Evolutionary conservation across 2,888 invertebrate species (phyloP).

Genomic region (Epirrita christyi): DNA sequence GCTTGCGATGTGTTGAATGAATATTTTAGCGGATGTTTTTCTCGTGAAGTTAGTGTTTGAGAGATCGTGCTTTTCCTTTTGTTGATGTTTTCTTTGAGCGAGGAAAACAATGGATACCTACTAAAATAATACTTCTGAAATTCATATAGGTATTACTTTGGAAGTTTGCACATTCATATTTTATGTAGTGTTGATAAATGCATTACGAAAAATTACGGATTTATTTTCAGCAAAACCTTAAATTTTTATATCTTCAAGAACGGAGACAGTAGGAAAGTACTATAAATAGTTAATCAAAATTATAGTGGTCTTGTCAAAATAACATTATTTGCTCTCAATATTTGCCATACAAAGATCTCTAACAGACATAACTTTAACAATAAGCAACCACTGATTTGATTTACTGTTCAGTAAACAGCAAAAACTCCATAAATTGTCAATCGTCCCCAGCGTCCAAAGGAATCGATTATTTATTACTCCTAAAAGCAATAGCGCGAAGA

Average conservation of each 20-base stretch:
- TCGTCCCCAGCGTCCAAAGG: slow-evolving; percentile 25
- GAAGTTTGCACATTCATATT: too few relatives aligned
- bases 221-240: too few relatives aligned
- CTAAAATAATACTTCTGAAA: neutral
- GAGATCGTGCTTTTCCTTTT: slow-evolving; percentile 29
- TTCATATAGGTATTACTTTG: too few relatives aligned
- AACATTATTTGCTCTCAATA: slow-evolving; percentile 8
- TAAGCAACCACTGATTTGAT: slow-evolving; percentile 17
- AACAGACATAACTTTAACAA: slow-evolving; percentile 6
- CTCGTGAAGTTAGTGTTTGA: slow-evolving; percentile 28
- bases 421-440: slow-evolving; percentile 33
- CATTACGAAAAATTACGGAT: too few relatives aligned
- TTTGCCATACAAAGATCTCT: neutral
- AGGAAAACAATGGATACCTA: slow-evolving; percentile 1
- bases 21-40: slow-evolving; percentile 62
- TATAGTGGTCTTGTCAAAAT: neutral
- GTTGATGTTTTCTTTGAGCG: slow-evolving; percentile 27
- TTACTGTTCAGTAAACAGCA: slow-evolving; percentile 29
- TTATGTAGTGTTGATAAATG: too few relatives aligned
- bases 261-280: too few relatives aligned
- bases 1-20: slow-evolving; percentile 53
- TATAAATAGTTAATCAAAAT: neutral
- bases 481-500: slow-evolving; percentile 36
- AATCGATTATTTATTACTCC: slow-evolving; percentile 30
- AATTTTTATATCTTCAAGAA: too few relatives aligned